Conservation (phyloP, 1,140 invertebrate genomes). For the Portunus trituberculatus region DNA sequence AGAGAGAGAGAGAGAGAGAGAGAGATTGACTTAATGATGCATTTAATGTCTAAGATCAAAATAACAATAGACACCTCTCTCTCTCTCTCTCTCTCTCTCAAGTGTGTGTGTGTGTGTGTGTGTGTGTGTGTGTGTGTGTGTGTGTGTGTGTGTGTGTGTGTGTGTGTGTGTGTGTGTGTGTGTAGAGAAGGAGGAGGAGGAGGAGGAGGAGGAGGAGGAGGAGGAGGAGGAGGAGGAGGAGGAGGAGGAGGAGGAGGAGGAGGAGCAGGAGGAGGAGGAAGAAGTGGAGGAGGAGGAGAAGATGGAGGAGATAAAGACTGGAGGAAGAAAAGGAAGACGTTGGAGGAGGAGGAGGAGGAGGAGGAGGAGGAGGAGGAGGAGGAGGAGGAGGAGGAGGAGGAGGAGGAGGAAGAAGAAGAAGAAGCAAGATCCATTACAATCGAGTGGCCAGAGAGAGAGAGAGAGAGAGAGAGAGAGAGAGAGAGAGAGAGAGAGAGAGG, state of each 20-base stretch:
- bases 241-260: too few species aligned
- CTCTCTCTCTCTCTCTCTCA: too few species aligned
- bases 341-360: neutral
- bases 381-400: constrained; percentile 39
- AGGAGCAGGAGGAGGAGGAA: neutral
- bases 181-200: neutral
- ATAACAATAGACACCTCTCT: too few species aligned
- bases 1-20: neutral
- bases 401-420: neutral
- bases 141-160: neutral
- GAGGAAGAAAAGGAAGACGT: neutral
- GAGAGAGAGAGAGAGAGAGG: too few species aligned
- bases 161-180: neutral
- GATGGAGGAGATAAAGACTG: neutral
- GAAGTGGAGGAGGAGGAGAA: neutral
- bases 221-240: too few species aligned
- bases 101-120: too few species aligned
- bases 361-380: constrained; percentile 44
- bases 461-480: constrained; percentile 35
- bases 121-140: neutral
- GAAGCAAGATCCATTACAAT: neutral
- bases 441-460: constrained; percentile 34
- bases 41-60: too few species aligned
- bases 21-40: neutral
- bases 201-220: neutral